Base-by-base conservation (phyloP, 2,113 vertebrate genomes). In the Eurypyga helias region DNA sequence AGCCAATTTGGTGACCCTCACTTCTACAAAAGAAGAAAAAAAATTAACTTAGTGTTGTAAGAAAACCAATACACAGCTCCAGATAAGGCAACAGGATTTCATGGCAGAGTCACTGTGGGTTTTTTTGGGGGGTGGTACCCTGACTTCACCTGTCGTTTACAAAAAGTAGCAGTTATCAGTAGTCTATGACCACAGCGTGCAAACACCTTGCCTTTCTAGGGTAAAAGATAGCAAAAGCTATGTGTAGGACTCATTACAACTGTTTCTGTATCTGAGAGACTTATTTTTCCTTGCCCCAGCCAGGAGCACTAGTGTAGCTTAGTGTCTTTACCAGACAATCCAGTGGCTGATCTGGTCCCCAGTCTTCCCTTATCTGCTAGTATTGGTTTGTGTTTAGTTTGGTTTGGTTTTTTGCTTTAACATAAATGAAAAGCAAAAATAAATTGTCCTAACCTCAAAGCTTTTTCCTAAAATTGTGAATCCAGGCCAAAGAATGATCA, bases 1-100 rank as follows among this genome's bases (percentile, higher is more conserved):
- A 67, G 77, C 45, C 65, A 26, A 6, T 38, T 79, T n/a, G 61
- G 16, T 73, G 67, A 33, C 36, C 86, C 61, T 60, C 19, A 12
- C 36, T 45, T 84, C 57, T 54, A 67, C 29, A 87, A 46, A 89
- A 78, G 51, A 78, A 12, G 46, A 26, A 69, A 60, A 65, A 75
- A 65, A 8, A 2, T 3, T 26, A 26, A 36, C 23, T 65, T 10
- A 5, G 1, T 0, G 0, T 5, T 66, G 75, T 23, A 83, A 83
- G 49, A 60, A 85, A 71, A 66, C 3, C 29, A 79, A 17, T 6
- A 20, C 0, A 0, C 38, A 57, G 21, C 14, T 83, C 54, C 28
- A 60, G 36, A 33, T 36, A 79, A 61, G 25, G 16, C 49, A 75
- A 19, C 6, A 29, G 17, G 60, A 52, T 31, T 36, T 0, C 29